Evolutionary conservation across 1,140 invertebrate genomes (phyloP), one percentile per base, ranked within the genome.

Genomic region (Dryas iulia): DNA sequence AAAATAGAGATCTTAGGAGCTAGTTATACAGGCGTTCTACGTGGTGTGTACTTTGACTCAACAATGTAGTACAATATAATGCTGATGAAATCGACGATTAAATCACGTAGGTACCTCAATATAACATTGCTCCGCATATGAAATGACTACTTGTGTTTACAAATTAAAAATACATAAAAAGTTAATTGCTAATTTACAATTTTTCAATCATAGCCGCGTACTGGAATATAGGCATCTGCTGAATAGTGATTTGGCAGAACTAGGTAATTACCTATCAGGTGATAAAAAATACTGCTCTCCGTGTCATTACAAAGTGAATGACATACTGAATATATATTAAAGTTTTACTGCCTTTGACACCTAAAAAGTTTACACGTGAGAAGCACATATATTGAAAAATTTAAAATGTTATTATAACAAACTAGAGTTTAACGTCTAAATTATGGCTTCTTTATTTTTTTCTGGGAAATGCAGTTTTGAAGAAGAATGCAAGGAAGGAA

Each of bases 111-210:
- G n/a, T 35, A 35, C 33, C n/a, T 12, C 14, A 47, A 47, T 10
- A 47, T 47, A 47, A 47, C 39, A 21, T 47, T 11, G 7, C 7
- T 10, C 1, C 39, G 39, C 39, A 47, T 47, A 47, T 47, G 39
- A 10, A 47, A 7, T 47, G n/a, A 7, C 6, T 18, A 47, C 39
- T 47, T 47, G 8, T 47, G 39, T 47, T 47, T 47, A 47, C 3
- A 47, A 47, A 47, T 47, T 56, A 56, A 25, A 56, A 25, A 56
- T 24, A 56, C 25, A 56, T 47, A 62, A 62, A 62, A 62, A 62
- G n/a, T 53, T 53, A 62, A 62, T 53, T 30, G 39, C 0, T 62
- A 62, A 62, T 52, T 62, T 62, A 62, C 25, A n/a, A 62, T 18
- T 53, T 62, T 62, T 62, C 60, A 62, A 53, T 62, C 18, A 62